These are phyloP conservation scores for Pseudomugil tenellus DNA, from an alignment of 2,797 vertebrate species.

Conservation along the genomic window DNA sequence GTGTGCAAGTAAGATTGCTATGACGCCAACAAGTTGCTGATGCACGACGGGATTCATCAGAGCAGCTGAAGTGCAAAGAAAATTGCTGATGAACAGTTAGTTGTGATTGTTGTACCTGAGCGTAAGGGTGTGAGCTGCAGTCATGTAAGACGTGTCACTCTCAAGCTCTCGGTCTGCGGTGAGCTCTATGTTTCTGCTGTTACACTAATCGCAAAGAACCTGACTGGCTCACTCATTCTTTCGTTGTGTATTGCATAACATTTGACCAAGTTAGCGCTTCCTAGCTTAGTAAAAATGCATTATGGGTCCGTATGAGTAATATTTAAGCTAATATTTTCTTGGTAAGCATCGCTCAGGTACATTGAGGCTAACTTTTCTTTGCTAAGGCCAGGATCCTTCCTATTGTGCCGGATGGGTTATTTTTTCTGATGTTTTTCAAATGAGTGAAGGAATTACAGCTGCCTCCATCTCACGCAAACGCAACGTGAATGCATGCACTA, in stretches of 20 bases:
- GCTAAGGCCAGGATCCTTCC: slow-evolving; percentile 44
- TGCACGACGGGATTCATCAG: slow-evolving; percentile 36
- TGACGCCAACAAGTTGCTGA: slow-evolving; percentile 5
- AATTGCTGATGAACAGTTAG: neutral
- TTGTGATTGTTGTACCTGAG: slow-evolving; percentile 19
- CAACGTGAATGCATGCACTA: slow-evolving; percentile 52
- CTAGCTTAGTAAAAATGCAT: slow-evolving; percentile 22
- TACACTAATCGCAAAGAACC: slow-evolving; percentile 37
- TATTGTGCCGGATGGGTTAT: slow-evolving; percentile 26
- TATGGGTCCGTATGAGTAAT: slow-evolving; percentile 23
- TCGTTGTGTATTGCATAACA: slow-evolving; percentile 10
- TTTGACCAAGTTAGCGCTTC: slow-evolving; percentile 1
- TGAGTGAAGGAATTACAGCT: slow-evolving; percentile 29
- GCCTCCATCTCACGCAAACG: slow-evolving; percentile 32
- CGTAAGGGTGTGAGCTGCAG: slow-evolving; percentile 9
- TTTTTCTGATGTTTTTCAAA: slow-evolving; percentile 44
- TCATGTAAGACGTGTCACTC: slow-evolving; percentile 18
- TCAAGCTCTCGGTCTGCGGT: slow-evolving; percentile 67
- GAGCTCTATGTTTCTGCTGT: slow-evolving; percentile 54
- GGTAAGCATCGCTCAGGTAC: slow-evolving; percentile 47
- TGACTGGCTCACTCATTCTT: slow-evolving; percentile 7
- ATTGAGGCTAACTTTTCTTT: slow-evolving; percentile 49
- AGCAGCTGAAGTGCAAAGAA: slow-evolving; percentile 20
- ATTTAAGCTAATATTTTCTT: slow-evolving; percentile 29
- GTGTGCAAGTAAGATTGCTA: slow-evolving; percentile 18